Evolutionary conservation across 2,888 invertebrate species (phyloP).

Genomic region (Epistrophe grossulariae): DNA sequence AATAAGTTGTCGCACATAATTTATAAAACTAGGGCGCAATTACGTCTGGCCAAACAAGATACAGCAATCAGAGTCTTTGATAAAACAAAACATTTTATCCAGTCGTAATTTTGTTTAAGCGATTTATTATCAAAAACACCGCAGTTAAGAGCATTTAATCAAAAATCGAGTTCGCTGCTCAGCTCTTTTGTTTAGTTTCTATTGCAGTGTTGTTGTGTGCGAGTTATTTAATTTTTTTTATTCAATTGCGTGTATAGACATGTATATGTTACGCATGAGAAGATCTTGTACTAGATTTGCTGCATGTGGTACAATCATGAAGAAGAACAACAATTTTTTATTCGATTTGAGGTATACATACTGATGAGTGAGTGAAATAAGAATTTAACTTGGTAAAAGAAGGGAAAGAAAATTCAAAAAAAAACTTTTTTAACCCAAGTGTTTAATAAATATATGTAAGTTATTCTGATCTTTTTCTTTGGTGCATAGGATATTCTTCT

Average conservation of each 20-base stretch:
- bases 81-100: slow-evolving; percentile 31
- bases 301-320: slow-evolving; percentile 31
- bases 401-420: neutral
- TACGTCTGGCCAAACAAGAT: slow-evolving; percentile 26
- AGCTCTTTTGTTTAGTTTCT: slow-evolving; percentile 30
- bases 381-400: neutral
- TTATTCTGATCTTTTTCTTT: neutral
- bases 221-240: slow-evolving; percentile 29
- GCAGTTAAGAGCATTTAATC: slow-evolving; percentile 38
- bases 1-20: slow-evolving; percentile 25
- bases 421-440: neutral
- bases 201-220: neutral
- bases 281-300: slow-evolving; percentile 9
- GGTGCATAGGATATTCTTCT: neutral
- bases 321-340: neutral
- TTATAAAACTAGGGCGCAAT: slow-evolving; percentile 30
- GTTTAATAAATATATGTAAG: neutral
- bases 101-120: slow-evolving; percentile 39
- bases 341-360: neutral
- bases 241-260: slow-evolving; percentile 40
- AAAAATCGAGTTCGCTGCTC: slow-evolving; percentile 27
- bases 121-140: slow-evolving; percentile 46
- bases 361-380: slow-evolving; percentile 3
- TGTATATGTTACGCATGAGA: slow-evolving; percentile 43
- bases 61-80: slow-evolving; percentile 6